These are phyloP conservation scores for Torymus tubicola DNA, from an alignment of 2,888 invertebrate genomes.

Conservation along the genomic window DNA sequence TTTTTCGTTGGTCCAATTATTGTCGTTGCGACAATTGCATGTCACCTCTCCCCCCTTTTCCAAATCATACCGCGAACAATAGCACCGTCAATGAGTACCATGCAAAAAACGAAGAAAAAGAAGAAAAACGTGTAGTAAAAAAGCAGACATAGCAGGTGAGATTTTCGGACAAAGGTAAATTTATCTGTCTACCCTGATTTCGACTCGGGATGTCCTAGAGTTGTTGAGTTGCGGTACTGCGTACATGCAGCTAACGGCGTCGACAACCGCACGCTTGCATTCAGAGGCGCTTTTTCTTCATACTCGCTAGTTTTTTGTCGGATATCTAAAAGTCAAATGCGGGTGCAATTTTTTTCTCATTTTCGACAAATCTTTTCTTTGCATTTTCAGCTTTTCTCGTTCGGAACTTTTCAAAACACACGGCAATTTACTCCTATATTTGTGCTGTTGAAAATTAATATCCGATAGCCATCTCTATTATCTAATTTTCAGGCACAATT, in stretches of 20 bases:
- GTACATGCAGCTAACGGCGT: constrained; percentile 8
- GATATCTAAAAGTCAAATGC: constrained; percentile 44
- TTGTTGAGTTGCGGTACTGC: neutral
- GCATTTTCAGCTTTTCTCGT: neutral
- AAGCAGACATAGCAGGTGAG: neutral
- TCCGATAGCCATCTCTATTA: too few species aligned
- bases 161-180: constrained; percentile 44
- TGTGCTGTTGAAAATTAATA: too few species aligned
- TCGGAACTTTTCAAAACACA: too few species aligned
- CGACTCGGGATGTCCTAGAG: neutral
- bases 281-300: neutral
- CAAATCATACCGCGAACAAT: constrained; percentile 20
- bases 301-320: neutral
- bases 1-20: constrained; percentile 5
- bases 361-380: constrained; percentile 5
- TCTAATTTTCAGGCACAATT: too few species aligned
- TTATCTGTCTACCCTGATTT: constrained; percentile 54
- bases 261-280: constrained; percentile 36
- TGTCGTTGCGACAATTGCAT: neutral
- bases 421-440: too few species aligned
- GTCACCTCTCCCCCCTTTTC: too few species aligned
- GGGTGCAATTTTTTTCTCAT: constrained; percentile 21
- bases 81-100: constrained; percentile 22
- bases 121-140: neutral
- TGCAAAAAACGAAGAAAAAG: neutral